Base-by-base conservation (phyloP, 1,140 invertebrate genomes). In the Drosophila saltans region DNA sequence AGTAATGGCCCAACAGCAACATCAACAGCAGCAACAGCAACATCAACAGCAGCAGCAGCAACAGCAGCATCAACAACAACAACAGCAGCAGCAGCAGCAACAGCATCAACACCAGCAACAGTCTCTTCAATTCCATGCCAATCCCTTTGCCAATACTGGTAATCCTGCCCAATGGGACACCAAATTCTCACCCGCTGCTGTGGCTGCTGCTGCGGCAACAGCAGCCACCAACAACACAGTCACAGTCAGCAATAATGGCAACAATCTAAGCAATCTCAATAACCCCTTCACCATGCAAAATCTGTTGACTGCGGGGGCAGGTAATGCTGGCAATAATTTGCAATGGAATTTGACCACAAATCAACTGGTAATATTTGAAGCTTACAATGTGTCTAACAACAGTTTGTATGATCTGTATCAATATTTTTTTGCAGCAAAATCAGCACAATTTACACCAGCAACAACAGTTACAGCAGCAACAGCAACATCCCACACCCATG, bases 231-330 rank as follows among this genome's bases (percentile, higher is more conserved):
- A 67, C 79, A 40, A 70, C 69, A 1, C 56, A 28, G 40, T 60
- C 63, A 56, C 21, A 55, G 16, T 16, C 16, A 73, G 26, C 66
- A 80, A 76, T 48, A 88, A 82, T 62, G 78, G 80, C 67, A 85
- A 85, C 68, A 79, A 89, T 71, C 70, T 86, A 57, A 80, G 80
- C 55, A 91, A 91, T 92, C 89, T 92, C 90, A 91, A 78, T 57
- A 90, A 90, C 78, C 80, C 85, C 61, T 92, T 92, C 58, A 90
- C 76, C 30, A 91, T 92, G 91, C 86, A 91, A 16, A 88, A 91
- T 71, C 58, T 91, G 67, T 64, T 91, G 24, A 86, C 76, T 6
- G 69, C 89, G 1, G 81, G 80, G 43, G 81, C 71, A 21, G 73
- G 62, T 8, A 40, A 55, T 41, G 39, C 56, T 45, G 69, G 60